A percentile compares a stretch with the other conserved stretches of the same genome.
Evolutionary conservation across 2,113 vertebrate genomes (phyloP).

Genomic region (Halcyon senegalensis): DNA sequence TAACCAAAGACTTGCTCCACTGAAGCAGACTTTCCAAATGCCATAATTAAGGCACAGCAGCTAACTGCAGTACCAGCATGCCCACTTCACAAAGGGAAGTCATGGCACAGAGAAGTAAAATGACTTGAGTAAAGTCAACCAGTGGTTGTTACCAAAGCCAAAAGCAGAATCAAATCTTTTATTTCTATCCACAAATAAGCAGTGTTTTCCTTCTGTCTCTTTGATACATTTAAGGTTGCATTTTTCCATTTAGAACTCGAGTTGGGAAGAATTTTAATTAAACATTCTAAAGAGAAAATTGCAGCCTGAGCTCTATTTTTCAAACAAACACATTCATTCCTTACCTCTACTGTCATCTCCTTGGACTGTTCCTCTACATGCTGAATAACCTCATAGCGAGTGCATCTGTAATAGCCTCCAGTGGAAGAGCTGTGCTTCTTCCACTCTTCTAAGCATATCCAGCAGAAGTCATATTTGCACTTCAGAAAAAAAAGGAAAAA

Average conservation of each 20-base stretch:
- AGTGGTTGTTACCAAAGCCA: background rate
- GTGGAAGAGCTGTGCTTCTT: slow-evolving; percentile 99
- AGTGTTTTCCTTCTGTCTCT: background rate
- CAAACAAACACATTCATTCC: background rate
- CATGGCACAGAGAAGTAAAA: background rate
- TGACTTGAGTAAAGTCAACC: background rate
- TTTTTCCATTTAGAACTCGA: background rate
- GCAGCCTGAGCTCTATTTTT: background rate
- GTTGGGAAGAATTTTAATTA: background rate
- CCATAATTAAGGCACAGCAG: background rate
- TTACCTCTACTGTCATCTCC: slow-evolving; percentile 97
- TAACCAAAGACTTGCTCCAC: background rate
- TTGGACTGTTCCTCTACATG: slow-evolving; percentile 97
- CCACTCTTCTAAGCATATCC: slow-evolving; percentile 99
- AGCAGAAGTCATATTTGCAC: slow-evolving; percentile 99
- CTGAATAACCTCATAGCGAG: slow-evolving; percentile 96
- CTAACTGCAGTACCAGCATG: background rate
- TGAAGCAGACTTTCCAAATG: background rate
- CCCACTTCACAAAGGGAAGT: background rate
- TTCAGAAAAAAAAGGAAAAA: slow-evolving; percentile 59
- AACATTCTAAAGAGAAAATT: background rate
- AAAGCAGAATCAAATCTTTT: background rate
- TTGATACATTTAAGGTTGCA: background rate
- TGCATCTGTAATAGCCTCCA: slow-evolving; percentile 97
- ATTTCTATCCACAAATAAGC: background rate